A percentile compares a stretch with the other conserved stretches of the same genome.
These are phyloP conservation scores for Lateolabrax maculatus DNA, from an alignment of 2,797 vertebrate genomes.

Conservation along the genomic window DNA sequence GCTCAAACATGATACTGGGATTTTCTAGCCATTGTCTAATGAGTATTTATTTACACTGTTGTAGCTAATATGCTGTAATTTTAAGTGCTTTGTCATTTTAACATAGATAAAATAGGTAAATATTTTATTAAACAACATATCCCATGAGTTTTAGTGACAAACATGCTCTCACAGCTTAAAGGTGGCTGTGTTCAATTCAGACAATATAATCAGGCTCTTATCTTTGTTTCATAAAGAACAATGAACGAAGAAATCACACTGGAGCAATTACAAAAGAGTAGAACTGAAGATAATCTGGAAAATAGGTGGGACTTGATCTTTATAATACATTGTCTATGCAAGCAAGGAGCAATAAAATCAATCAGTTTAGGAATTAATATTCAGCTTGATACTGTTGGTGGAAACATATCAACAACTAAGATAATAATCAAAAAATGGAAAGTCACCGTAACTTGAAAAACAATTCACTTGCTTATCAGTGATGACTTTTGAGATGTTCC, in stretches of 20 bases:
- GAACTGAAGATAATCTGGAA: neutral
- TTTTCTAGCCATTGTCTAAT: slow-evolving; percentile 42
- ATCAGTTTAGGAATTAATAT: neutral
- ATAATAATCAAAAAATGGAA: neutral
- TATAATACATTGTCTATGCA: neutral
- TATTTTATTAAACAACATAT: slow-evolving; percentile 5
- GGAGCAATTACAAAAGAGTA: neutral
- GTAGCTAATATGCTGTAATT: neutral
- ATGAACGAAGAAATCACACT: neutral
- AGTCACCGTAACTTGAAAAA: neutral
- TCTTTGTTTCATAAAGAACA: neutral
- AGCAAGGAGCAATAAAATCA: neutral
- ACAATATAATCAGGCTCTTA: neutral
- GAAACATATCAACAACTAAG: neutral
- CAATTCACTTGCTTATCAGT: neutral
- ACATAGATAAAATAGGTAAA: neutral
- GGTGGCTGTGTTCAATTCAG: neutral
- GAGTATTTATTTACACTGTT: slow-evolving; percentile 2
- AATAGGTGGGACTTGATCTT: neutral
- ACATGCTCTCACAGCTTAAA: no score
- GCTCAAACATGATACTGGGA: slow-evolving; percentile 35
- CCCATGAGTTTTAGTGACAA: neutral
- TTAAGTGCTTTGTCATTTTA: neutral
- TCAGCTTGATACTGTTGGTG: neutral
- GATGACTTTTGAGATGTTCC: neutral